Evolutionary conservation across 2,797 vertebrate genomes (phyloP), one percentile per base, ranked within the genome.

Genomic region (Coregonus ussuriensis): DNA sequence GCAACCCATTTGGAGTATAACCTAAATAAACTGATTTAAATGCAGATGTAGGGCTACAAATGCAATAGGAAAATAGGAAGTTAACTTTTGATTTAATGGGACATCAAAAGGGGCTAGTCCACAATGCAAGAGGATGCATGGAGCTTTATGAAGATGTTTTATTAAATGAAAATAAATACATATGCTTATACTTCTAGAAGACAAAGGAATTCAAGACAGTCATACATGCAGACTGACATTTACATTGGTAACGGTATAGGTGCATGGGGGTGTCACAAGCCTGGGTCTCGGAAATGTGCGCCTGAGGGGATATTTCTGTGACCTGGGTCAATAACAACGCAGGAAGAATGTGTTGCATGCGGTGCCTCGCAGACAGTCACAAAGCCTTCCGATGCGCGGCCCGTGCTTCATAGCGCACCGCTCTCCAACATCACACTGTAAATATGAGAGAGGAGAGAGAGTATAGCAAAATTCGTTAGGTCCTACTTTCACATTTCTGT

Each of bases 291-390:
- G 13, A 68, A 47, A 69, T 56, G 29, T 56, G 6, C 47, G 79
- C 29, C 51, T 21, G 63, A 15, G 59, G 14, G 65, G 33, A 1
- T 18, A 59, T 3, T 56, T 11, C 7, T 56, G 79, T 52, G 70
- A 65, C 25, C 18, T 54, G 76, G 65, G 69, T 94, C 85, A 95
- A 91, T 96, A 96, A 89, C 95, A 96, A 83, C 95, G 93, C 86
- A 96, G 89, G 88, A 96, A 95, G 91, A 96, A 96, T 70, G 92
- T 93, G 87, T 95, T 96, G 85, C 95, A 96, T 9, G 94, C 94
- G 0, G 94, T 93, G 76, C 95, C 95, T 82, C 94, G 88, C 86
- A 95, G 92, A 72, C 95, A 96, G 87, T 96, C 95, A 21, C 95
- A 96, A 74, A 96, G 91, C 4, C 94, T 91, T 1, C 95, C 95